Evolutionary conservation across 2,797 vertebrate species (phyloP).

Genomic region (Cetoscarus ocellatus): DNA sequence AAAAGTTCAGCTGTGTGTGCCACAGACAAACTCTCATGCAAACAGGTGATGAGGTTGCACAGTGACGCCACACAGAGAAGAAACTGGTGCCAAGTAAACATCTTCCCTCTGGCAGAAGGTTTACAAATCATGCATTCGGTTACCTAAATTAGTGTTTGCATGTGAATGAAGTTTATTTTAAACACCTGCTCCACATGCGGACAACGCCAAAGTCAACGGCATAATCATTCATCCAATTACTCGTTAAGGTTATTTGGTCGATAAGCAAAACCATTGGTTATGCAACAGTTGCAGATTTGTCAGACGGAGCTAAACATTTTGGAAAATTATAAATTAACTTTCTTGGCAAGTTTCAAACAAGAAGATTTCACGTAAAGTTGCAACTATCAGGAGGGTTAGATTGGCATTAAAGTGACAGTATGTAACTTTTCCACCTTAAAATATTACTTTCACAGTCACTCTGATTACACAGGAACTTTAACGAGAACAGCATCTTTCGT

Average conservation of each 20-base stretch:
- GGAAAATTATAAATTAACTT: background rate
- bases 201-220: constrained; percentile 9
- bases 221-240: constrained; percentile 10
- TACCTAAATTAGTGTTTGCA: no score
- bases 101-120: background rate
- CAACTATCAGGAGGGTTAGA: background rate
- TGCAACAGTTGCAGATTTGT: constrained; percentile 1
- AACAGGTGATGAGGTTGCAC: no score
- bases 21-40: no score
- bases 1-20: no score
- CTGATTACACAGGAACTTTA: no score
- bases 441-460: no score
- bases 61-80: no score
- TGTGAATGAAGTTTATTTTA: no score
- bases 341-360: background rate
- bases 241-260: constrained; percentile 5
- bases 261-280: constrained; percentile 18
- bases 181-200: no score
- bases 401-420: background rate
- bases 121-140: no score
- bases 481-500: no score
- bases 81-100: constrained; percentile 3
- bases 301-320: constrained; percentile 3
- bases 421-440: no score
- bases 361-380: background rate